phyloP scores from a whole-genome alignment of 2,113 vertebrate genomes.

The Sphaerodactylus townsendi region DNA sequence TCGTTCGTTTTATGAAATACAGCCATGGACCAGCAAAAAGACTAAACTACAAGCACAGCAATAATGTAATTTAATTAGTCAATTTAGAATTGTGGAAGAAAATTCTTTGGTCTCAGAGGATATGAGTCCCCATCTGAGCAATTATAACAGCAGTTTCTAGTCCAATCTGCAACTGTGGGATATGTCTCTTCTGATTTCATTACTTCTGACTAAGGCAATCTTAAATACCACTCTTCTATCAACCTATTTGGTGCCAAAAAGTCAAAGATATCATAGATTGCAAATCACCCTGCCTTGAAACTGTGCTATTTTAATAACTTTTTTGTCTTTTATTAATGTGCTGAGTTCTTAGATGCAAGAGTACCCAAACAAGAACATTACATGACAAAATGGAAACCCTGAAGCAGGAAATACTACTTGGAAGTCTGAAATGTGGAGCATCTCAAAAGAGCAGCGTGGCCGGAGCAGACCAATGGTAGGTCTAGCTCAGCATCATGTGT shows the following conservation, averaged over 20 bases:
- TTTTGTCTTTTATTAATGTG: background rate
- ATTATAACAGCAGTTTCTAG: background rate
- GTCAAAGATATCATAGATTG: background rate
- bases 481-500: too few species aligned
- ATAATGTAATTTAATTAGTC: background rate
- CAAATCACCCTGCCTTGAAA: background rate
- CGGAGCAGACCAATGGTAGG: too few species aligned
- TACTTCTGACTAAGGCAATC: background rate
- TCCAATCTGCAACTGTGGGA: background rate
- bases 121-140: background rate
- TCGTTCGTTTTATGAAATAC: too few species aligned
- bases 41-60: too few species aligned
- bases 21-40: too few species aligned
- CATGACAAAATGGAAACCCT: background rate
- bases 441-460: background rate
- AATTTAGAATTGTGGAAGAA: background rate
- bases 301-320: background rate
- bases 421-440: background rate
- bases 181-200: background rate
- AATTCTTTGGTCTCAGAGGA: background rate
- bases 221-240: background rate
- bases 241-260: background rate
- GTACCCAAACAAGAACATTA: background rate
- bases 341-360: slow-evolving; percentile 1
- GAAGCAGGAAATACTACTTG: background rate